phyloP scores from a whole-genome alignment of 2,113 vertebrate species.

The Nansenia antarctica region DNA sequence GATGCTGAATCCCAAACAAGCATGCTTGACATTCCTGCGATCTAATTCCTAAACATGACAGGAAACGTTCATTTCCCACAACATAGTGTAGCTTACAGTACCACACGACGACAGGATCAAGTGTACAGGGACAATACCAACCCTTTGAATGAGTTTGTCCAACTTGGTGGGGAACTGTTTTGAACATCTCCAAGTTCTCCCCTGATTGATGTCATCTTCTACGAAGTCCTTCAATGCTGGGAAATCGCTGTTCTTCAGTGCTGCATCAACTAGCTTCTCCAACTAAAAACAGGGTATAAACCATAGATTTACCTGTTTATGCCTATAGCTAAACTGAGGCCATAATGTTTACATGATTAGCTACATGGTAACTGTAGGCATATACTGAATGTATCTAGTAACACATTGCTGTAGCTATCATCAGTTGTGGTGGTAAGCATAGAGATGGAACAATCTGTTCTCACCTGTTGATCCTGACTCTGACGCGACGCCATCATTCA shows the following conservation, averaged over 20 bases:
- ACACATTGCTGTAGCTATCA: no score
- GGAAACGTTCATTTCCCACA: background rate
- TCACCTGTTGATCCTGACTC: no score
- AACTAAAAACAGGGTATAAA: conserved; percentile 69
- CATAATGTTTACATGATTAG: no score
- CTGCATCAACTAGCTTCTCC: conserved; percentile 84
- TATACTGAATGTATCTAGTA: no score
- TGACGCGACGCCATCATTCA: no score
- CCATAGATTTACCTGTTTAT: no score
- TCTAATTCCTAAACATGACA: conserved; percentile 80
- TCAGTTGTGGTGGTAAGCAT: no score
- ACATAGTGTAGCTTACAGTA: no score
- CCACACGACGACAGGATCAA: background rate
- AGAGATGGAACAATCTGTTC: no score
- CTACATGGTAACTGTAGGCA: no score
- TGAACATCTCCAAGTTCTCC: conserved; percentile 79
- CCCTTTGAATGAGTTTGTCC: conserved; percentile 84
- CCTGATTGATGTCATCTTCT: conserved; percentile 71
- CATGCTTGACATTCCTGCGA: conserved; percentile 69
- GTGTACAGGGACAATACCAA: conserved; percentile 54
- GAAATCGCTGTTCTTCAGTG: conserved; percentile 77
- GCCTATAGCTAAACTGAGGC: no score
- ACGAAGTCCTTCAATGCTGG: conserved; percentile 76
- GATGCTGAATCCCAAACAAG: conserved; percentile 73
- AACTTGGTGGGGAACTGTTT: conserved; percentile 85